Evolutionary conservation across 2,797 vertebrate genomes (phyloP).

Genomic region (Channallabes apus): DNA sequence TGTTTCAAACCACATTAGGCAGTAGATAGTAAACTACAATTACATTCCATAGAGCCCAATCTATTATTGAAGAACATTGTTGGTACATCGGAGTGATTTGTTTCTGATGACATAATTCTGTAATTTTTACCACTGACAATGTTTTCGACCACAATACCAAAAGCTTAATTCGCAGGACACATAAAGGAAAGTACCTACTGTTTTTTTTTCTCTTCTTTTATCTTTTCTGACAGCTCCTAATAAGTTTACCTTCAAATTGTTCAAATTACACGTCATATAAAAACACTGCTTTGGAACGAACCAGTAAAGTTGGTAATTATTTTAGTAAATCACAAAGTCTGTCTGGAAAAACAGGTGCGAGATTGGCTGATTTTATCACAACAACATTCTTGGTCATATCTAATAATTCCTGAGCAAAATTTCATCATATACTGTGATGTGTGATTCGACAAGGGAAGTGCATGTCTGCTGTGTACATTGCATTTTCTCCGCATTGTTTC

Average conservation of each 20-base stretch:
- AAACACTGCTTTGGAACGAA: background rate
- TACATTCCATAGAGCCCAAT: background rate
- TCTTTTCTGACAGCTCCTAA: background rate
- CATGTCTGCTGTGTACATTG: background rate
- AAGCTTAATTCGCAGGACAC: background rate
- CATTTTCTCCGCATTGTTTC: too few species aligned
- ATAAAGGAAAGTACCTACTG: background rate
- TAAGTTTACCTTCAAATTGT: background rate
- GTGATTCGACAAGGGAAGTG: background rate
- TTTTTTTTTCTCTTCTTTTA: background rate
- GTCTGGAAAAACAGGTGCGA: background rate
- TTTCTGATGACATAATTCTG: background rate
- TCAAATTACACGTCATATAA: background rate
- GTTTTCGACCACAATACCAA: background rate
- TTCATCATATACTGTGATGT: background rate
- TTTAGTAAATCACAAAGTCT: background rate
- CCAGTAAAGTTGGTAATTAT: background rate
- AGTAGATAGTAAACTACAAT: background rate
- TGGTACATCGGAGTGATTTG: background rate
- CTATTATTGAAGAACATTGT: background rate
- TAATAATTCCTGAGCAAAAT: background rate
- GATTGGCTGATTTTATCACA: background rate
- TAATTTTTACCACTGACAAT: background rate
- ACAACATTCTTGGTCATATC: background rate
- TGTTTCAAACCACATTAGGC: constrained; percentile 4